Base-by-base conservation (phyloP, 2,113 vertebrate genomes). In the Corydoras maculifer region DNA sequence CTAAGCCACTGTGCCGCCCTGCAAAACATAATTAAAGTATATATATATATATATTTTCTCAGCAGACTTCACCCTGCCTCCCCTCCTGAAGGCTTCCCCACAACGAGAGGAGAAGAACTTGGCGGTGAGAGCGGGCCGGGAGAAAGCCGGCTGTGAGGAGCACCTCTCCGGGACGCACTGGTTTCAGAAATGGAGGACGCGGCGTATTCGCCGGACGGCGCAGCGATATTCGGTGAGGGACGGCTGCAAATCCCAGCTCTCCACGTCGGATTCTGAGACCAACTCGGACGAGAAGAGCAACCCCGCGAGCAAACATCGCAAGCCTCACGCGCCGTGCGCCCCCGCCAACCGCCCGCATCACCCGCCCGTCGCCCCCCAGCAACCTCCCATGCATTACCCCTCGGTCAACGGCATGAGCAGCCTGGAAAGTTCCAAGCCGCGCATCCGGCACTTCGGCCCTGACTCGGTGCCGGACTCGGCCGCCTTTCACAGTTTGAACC, bases 161-260 rank as follows among this genome's bases (percentile, higher is more conserved):
- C 89, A 87, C 74, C 76, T 76, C 72, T 75, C 87, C 55, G 80
- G 78, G 43, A 94, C 90, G 80, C 80, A 75, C 49, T 81, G 80
- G 2, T 76, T 87, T 43, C 81, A 85, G 3, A 89, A 89, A 69
- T 92, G 86, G 74, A 95, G 89, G 79, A 86, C 88, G 0, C 84
- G 88, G 6, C 84, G 85, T 0, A 86, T 89, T 9, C 90, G 88
- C 43, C 89, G 92, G 82, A 89, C 83, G 43, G 88, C 91, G 2
- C 94, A 94, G 74, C 87, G 90, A 60, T 93, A 95, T 74, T 93
- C 94, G 0, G 78, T 94, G 70, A 91, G 92, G 80, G 93, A 98
- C 75, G 94, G 91, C 0, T 80, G 76, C 79, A 9, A 31, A 2
- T 43, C 35, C 35, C 35, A 43, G 35, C 4, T 8, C 1, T 43